Base-by-base conservation (phyloP, 2,113 vertebrate species). In the Ochotona princeps region DNA sequence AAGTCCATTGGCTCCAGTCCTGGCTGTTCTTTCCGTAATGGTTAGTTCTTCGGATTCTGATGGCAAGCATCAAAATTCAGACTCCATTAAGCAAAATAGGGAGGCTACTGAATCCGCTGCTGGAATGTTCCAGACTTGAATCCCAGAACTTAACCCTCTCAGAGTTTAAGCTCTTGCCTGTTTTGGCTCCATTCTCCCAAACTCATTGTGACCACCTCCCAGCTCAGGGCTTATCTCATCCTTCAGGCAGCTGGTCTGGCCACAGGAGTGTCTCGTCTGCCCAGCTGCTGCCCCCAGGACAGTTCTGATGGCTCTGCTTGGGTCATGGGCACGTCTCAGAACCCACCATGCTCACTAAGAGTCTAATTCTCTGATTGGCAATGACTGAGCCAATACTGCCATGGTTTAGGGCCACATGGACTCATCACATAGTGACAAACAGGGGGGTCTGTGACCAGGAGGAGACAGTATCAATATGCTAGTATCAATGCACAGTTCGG, bases 11-110 rank as follows among this genome's bases (percentile, higher is more conserved):
- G 91, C 94, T 66, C 63, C 75, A 28, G 47, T 95, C 83, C 63
- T 38, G n/a, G 92, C 76, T 70, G 70, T 73, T 87, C 90, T 94
- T 93, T 91, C 91, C 92, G n/a, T 87, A 63, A 91, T 23, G 44
- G n/a, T 85, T 80, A 30, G 32, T 83, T 57, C 87, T 83, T 75
- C 60, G 26, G 61, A 73, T 60, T 67, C 54, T 57, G 54, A 57
- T 17, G 54, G 32, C n/a, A 83, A 76, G 60, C 84, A 78, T 81
- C 83, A 92, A 91, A 93, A 91, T 57, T 83, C 84, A 87, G 87
- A 73, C 60, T 72, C 54, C 20, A 90, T 89, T 92, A 85, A 89
- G 93, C 79, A 86, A 21, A 83, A 90, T 57, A 30, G 44, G 28
- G 28, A 61, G 89, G 86, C 76, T 61, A 73, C 5, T 75, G 57